These are phyloP conservation scores for Eilema sororculum DNA, from an alignment of 2,888 invertebrate genomes.

Conservation along the genomic window DNA sequence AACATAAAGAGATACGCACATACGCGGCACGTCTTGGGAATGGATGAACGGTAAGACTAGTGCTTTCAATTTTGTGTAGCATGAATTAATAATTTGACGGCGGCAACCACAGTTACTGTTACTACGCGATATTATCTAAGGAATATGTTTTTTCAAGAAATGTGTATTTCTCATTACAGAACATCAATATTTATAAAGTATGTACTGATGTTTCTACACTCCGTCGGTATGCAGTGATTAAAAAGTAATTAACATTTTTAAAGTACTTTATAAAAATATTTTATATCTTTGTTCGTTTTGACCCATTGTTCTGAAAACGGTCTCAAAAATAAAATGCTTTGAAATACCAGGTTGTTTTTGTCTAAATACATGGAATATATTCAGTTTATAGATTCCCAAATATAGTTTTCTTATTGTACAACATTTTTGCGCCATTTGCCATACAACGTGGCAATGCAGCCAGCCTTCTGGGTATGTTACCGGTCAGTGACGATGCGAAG, in stretches of 20 bases:
- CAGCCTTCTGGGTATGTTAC: no score
- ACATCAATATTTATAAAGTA: not conserved
- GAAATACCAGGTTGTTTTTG: no score
- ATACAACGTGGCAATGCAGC: no score
- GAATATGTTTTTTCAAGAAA: not conserved
- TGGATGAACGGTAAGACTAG: slow-evolving; percentile 21
- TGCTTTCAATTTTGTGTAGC: slow-evolving; percentile 23
- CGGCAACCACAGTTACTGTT: slow-evolving; percentile 18
- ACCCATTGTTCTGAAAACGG: not conserved
- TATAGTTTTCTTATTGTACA: no score
- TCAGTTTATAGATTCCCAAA: no score
- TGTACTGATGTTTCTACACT: not conserved
- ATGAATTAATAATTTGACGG: slow-evolving; percentile 45
- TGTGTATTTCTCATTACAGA: not conserved
- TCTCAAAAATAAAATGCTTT: not conserved
- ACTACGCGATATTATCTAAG: not conserved
- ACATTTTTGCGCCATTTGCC: no score
- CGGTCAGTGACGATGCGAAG: no score
- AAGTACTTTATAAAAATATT: not conserved
- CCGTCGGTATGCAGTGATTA: not conserved
- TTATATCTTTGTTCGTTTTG: not conserved
- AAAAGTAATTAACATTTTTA: no score
- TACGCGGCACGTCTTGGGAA: slow-evolving; percentile 34
- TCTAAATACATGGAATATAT: no score
- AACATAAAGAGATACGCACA: slow-evolving; percentile 27